Conservation (phyloP, 2,797 vertebrate genomes). For the Argyrosomus regius region DNA sequence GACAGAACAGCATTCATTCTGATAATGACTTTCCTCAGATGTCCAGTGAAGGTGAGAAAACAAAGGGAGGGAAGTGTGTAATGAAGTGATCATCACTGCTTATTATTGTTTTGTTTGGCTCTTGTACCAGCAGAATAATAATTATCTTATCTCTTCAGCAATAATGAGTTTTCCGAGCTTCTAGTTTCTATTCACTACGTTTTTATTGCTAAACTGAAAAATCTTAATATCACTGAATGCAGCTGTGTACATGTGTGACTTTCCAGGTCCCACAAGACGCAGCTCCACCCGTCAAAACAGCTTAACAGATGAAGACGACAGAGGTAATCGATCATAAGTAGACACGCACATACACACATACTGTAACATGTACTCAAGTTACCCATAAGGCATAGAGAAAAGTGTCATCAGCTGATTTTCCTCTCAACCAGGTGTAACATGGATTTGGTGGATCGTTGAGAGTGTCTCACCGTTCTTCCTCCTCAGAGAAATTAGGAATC, state of each 20-base stretch:
- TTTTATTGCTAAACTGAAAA: background rate
- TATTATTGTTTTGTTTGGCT: background rate
- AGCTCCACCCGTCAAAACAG: conserved; percentile 43
- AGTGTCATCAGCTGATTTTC: background rate
- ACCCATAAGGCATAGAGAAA: background rate
- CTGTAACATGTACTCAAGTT: background rate
- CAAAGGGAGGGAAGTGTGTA: background rate
- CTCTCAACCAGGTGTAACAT: conserved; percentile 63
- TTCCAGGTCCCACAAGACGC: conserved; percentile 46
- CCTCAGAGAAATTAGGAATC: conserved; percentile 40
- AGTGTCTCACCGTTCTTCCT: conserved; percentile 24
- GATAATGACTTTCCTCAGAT: conserved; percentile 5
- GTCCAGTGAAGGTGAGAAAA: conserved; percentile 58
- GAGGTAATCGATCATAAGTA: conserved; percentile 29
- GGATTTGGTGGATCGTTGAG: conserved; percentile 52
- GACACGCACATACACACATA: background rate
- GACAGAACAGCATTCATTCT: conserved; percentile 8
- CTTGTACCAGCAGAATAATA: background rate
- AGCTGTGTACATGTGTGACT: background rate
- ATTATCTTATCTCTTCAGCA: background rate
- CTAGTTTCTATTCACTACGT: background rate
- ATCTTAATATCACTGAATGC: background rate
- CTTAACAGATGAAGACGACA: conserved; percentile 31
- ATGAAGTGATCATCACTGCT: background rate
- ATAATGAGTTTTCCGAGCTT: background rate